phyloP scores from a whole-genome alignment of 2,888 invertebrate species.

The Sesia apiformis region DNA sequence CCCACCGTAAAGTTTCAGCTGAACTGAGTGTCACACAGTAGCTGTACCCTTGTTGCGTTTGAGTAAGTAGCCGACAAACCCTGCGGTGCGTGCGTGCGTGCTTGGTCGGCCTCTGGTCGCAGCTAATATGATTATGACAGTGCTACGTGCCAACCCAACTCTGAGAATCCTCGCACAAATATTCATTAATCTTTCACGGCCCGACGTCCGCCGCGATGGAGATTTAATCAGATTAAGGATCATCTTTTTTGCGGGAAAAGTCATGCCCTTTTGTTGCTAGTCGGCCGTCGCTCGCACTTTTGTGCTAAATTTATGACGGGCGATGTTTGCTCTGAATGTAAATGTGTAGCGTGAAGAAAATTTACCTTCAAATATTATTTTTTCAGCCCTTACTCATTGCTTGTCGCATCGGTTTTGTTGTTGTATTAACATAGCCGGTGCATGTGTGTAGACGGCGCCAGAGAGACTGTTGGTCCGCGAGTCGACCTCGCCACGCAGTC shows the following conservation, averaged over 20 bases:
- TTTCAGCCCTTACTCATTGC: neutral
- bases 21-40: conserved; percentile 21
- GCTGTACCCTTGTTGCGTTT: conserved; percentile 16
- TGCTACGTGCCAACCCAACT: conserved; percentile 70
- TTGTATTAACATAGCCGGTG: conserved; percentile 6
- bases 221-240: conserved; percentile 76
- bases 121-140: conserved; percentile 73
- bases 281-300: conserved; percentile 67
- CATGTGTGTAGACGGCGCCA: conserved; percentile 39
- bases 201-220: conserved; percentile 73
- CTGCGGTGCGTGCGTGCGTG: conserved; percentile 49
- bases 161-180: conserved; percentile 72
- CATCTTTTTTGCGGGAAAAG: conserved; percentile 73
- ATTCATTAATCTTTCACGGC: conserved; percentile 75
- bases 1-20: conserved; percentile 22
- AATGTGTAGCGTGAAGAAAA: conserved; percentile 30
- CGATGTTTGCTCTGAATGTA: conserved; percentile 65
- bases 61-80: conserved; percentile 23
- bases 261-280: conserved; percentile 71
- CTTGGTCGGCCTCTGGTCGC: conserved; percentile 50
- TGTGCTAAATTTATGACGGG: conserved; percentile 67
- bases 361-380: conserved; percentile 18
- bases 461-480: conserved; percentile 34
- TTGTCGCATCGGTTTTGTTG: neutral
- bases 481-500: conserved; percentile 50